Conservation (phyloP, 92 coral and sea anemone genomes). For the Nematostella vectensis region DNA sequence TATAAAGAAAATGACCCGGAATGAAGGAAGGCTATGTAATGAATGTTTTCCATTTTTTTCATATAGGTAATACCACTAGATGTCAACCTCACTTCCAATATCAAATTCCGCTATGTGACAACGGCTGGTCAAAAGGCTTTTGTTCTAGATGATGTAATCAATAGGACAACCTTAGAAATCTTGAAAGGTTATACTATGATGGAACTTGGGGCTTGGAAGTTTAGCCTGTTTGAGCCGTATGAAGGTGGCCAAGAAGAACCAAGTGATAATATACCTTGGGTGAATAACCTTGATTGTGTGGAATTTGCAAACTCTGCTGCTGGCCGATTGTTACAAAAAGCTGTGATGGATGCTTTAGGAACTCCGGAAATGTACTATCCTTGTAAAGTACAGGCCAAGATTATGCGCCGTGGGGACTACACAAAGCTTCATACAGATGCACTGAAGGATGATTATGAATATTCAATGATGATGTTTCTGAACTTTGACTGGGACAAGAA, state of each 20-base stretch:
- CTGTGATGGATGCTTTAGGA: constrained; percentile 65
- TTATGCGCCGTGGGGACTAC: constrained; percentile 82
- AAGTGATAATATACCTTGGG: constrained; percentile 83
- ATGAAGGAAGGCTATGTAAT: too few species aligned
- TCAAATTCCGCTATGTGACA: constrained; percentile 51
- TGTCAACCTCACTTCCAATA: constrained; percentile 45
- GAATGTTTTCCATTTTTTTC: too few species aligned
- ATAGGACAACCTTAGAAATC: constrained; percentile 12
- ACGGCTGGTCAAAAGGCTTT: constrained; percentile 51
- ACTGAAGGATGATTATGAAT: constrained; percentile 57
- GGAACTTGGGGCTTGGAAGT: constrained; percentile 80
- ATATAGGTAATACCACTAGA: constrained; percentile 42
- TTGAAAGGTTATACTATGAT: constrained; percentile 31
- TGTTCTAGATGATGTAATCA: constrained; percentile 57
- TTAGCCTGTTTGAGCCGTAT: constrained; percentile 63
- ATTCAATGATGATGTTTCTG: constrained; percentile 65
- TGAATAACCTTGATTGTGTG: constrained; percentile 53
- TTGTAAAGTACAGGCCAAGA: constrained; percentile 64
- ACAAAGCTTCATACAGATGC: constrained; percentile 70
- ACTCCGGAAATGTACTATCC: constrained; percentile 61
- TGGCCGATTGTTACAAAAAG: constrained; percentile 63
- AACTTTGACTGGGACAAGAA: constrained; percentile 73
- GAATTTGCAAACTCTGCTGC: constrained; percentile 51
- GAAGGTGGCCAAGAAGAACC: constrained; percentile 59
- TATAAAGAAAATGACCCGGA: too few species aligned